Base-by-base conservation (phyloP, 2,888 invertebrate genomes). In the Phalera bucephala region DNA sequence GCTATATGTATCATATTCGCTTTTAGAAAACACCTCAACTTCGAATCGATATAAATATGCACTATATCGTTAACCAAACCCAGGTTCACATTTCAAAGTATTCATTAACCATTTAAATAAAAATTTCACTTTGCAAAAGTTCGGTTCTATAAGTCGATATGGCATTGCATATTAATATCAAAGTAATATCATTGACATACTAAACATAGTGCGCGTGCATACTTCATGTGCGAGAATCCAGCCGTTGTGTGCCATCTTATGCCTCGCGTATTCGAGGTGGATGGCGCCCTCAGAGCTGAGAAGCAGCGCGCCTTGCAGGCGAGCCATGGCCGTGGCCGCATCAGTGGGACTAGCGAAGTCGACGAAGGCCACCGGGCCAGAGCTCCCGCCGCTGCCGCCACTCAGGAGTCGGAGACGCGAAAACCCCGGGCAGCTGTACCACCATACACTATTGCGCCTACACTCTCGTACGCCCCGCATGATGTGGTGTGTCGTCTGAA, bases 211-310 rank as follows among this genome's bases (percentile, higher is more conserved):
- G 83, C 84, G 68, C 83, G 85, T 85, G 83, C 88, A 84, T 88
- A 89, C 87, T 87, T 87, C 88, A 78, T 87, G 89, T 81, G 86
- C 84, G 82, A 84, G 84, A 81, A 89, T 90, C 90, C 90, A 90
- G 83, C 90, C 90, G 85, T 90, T 90, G 90, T 90, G 90, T 80
- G 97, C 96, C 98, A 99, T 98, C 94, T 98, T 98, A 91, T 96
- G 97, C 92, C 97, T 97, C 89, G 99, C 99, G 93, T 96, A 99
- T 93, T 99, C 99, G 90, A 99, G 98, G 87, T 98, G 95, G 87
- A 99, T 97, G 80, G 98, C 97, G 69, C 98, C 98, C 85, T 98
- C 96, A 63, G 98, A 98, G 87, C 97, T 97, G 86, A 97, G 94
- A 76, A 98, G 94, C 90, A 96, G 95, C 86, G 97, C 96, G 84